Conservation (phyloP, 2,888 invertebrate genomes). For the Lasioglossum villosulum region DNA sequence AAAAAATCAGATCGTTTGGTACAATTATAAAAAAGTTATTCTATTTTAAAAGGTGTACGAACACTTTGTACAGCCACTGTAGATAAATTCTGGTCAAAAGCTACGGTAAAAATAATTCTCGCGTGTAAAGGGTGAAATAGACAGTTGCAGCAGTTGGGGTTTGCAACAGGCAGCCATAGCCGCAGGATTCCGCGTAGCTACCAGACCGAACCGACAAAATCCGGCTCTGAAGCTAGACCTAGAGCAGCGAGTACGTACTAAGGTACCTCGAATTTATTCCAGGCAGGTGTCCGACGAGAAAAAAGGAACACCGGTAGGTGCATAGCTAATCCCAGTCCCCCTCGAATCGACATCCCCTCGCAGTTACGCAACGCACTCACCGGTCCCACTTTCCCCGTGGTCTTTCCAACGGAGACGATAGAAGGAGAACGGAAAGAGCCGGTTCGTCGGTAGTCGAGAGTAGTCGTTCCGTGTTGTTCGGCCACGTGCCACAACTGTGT, state of each 20-base stretch:
- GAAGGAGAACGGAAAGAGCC: neutral
- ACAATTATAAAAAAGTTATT: too few species aligned
- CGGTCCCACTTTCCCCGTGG: constrained; percentile 58
- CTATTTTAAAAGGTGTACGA: too few species aligned
- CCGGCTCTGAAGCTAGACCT: neutral
- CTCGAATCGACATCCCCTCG: constrained; percentile 44
- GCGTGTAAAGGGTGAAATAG: neutral
- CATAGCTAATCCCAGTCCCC: constrained; percentile 15
- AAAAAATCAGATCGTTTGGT: too few species aligned
- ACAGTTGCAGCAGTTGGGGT: neutral
- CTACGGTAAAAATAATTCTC: neutral
- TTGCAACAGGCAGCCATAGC: neutral
- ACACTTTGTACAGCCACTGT: too few species aligned
- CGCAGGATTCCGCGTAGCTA: constrained; percentile 6
- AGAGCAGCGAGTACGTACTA: neutral
- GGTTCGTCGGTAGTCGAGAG: constrained; percentile 11
- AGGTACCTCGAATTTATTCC: neutral
- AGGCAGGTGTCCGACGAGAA: constrained; percentile 7
- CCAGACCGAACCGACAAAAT: constrained; percentile 1
- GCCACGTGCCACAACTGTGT: constrained; percentile 53
- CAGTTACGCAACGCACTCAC: constrained; percentile 53
- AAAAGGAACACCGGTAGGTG: neutral
- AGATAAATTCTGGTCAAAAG: neutral
- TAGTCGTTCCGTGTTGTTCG: constrained; percentile 47
- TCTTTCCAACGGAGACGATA: constrained; percentile 29